Evolutionary conservation across 2,888 invertebrate genomes (phyloP), one percentile per base, ranked within the genome.

Genomic region (Latrodectus hesperus): DNA sequence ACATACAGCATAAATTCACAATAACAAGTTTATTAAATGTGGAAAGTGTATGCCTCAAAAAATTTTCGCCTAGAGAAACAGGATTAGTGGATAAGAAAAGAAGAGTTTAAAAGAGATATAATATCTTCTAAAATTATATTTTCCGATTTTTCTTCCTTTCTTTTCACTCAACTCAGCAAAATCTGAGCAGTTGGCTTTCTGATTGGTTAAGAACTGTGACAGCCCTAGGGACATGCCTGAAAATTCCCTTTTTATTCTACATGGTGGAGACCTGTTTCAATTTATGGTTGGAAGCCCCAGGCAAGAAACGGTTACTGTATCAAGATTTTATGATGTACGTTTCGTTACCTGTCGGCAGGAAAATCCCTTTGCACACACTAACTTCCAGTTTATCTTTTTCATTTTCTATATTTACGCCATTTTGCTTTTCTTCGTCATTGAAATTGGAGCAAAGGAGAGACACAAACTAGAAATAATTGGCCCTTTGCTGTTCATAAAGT

Each of bases 221-320:
- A 81, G 55, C 26, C 86, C 77, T 38, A 67, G 49, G 53, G 81
- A 72, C 4, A 38, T 68, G 60, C 68, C 65, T 53, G 53, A 53
- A 51, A 26, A 70, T 82, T 75, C 12, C 53, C 65, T 71, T 52
- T 17, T 77, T 17, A 22, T 77, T 22, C 38, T 5, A 22, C 10
- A n/a, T 0, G 16, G 60, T 17, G 17, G n/a, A 53, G 73, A 51
- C 38, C 52, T 38, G 65, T 80, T 80, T 80, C 85, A 80, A 85
- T 85, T 85, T 80, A 71, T 71, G 60, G 80, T 52, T 64, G 17
- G 26, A 71, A 51, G 70, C 75, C 74, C 81, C 67, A 64, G 72
- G 86, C 79, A 80, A 71, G 77, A 86, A 86, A 76, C 81, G 76
- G 76, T 81, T 86, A 86, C 86, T 72, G 51, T 77, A 73, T 84